Base-by-base conservation (phyloP, 2,888 invertebrate species). In the Acrobasis suavella region DNA sequence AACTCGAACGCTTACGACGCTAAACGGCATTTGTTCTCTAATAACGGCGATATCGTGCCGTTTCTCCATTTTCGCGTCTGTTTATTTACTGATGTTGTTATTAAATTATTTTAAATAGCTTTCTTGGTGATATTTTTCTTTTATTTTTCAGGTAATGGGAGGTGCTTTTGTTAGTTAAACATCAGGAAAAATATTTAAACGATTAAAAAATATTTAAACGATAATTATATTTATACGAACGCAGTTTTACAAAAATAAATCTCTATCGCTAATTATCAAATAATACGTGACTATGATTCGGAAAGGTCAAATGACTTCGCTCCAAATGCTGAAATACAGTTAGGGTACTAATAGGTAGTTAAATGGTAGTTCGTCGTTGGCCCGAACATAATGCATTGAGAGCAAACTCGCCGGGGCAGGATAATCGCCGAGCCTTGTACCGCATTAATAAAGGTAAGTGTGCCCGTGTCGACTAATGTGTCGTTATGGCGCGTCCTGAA, bases 371-470 rank as follows among this genome's bases (percentile, higher is more conserved):
- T 68, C 70, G 63, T 71, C 70, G 70, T 77, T 82, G 83, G 83
- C 85, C 85, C 81, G 71, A 66, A 75, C 73, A 73, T 75, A 80
- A 80, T 74, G 70, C 77, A 76, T 71, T 70, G 77, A 75, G 73
- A 73, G 71, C 72, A 67, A 68, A 66, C 65, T 60, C 65, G 58
- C 55, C 69, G 65, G 64, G 64, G 58, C 54, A 66, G 73, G 72
- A 72, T 80, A 81, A 88, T 85, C 83, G 82, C 80, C 76, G 81
- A 85, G 79, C 83, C 86, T 81, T 89, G 89, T 88, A 85, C 81
- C 85, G 77, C 87, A 89, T 89, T 89, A 87, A 87, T 89, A 89
- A 88, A 90, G 87, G 89, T 89, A 87, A 89, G 85, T 82, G 85
- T 81, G 83, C 80, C 83, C 82, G 80, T 85, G 85, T 83, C 84